Evolutionary conservation across 2,797 vertebrate genomes (phyloP).

Genomic region (Ibycter americanus): DNA sequence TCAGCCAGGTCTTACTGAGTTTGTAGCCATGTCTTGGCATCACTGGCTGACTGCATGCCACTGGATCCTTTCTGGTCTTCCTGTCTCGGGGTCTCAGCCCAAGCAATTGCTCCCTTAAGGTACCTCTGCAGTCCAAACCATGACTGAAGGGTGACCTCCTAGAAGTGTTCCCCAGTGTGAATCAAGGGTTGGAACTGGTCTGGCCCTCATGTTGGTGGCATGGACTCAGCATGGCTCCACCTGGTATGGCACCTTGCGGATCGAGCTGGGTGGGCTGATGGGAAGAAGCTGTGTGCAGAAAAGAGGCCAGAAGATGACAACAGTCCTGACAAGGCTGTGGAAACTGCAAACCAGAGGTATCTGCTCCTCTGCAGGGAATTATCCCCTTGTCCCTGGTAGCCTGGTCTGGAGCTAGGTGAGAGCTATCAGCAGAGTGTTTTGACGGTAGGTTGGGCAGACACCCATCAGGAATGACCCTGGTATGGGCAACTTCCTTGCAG

Average conservation of each 20-base stretch:
- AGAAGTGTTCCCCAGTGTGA: background rate
- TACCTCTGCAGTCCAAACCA: background rate
- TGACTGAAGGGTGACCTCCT: background rate
- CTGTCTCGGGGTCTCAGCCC: background rate
- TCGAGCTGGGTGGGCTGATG: background rate
- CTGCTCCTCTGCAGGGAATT: background rate
- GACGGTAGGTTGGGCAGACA: background rate
- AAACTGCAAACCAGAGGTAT: background rate
- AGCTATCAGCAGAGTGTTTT: background rate
- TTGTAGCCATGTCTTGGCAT: background rate
- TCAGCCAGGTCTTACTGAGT: background rate
- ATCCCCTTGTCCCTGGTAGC: background rate
- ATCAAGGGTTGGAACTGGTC: background rate
- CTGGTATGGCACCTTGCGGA: background rate
- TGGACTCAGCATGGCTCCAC: background rate
- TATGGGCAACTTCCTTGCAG: background rate
- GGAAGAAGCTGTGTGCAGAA: background rate
- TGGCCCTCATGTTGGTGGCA: background rate
- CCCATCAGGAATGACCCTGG: background rate
- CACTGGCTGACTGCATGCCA: background rate
- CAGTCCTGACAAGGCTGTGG: background rate
- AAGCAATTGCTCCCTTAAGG: background rate
- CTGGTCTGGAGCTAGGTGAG: background rate
- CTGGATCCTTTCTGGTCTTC: background rate
- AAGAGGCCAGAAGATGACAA: background rate